Evolutionary conservation across 2,113 vertebrate species (phyloP).

Genomic region (Micronycteris hirsuta): DNA sequence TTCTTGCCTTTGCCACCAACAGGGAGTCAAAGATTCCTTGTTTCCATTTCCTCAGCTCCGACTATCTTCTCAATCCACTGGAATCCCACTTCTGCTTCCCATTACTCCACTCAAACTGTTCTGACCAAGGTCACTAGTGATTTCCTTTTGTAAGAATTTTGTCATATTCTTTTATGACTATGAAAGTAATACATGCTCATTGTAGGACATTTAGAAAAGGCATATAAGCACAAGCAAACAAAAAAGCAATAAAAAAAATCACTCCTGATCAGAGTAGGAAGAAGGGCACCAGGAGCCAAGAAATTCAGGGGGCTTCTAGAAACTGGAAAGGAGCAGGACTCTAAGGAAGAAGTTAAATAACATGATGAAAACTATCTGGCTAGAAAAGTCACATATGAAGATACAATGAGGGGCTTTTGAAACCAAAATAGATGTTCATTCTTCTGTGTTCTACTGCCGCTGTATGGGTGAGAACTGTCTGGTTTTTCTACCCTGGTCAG

Average conservation of each 20-base stretch:
- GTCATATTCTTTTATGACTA: constrained; percentile 5
- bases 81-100: constrained; percentile 9
- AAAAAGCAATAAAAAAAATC: not conserved
- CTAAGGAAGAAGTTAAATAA: not conserved
- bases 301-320: not conserved
- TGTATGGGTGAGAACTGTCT: not conserved
- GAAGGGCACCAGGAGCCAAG: not conserved
- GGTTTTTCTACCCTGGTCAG: not conserved
- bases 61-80: not conserved
- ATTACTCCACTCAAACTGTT: not conserved
- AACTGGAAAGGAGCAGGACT: not conserved
- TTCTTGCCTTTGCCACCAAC: not conserved
- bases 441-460: not conserved
- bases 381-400: not conserved
- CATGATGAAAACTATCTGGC: not conserved
- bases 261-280: not conserved
- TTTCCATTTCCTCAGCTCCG: not conserved
- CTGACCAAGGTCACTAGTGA: not conserved
- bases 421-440: not conserved
- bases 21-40: not conserved
- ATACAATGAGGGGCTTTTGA: not conserved
- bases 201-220: not conserved
- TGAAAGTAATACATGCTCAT: not conserved
- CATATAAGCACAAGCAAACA: constrained; percentile 12
- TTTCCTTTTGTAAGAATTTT: not conserved